These are phyloP conservation scores for Gila orcuttii DNA, from an alignment of 2,113 vertebrate genomes.

Conservation along the genomic window DNA sequence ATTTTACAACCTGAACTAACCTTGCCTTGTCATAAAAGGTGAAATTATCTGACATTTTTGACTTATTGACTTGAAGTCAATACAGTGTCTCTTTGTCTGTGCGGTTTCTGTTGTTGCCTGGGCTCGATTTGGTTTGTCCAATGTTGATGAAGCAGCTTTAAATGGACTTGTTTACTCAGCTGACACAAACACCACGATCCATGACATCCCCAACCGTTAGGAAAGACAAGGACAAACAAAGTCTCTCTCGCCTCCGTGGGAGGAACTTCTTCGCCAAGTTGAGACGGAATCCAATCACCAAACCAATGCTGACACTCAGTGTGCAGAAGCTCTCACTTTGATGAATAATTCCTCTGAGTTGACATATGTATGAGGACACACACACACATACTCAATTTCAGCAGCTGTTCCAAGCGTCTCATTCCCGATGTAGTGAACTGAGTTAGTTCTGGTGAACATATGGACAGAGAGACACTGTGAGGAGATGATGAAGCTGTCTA, in stretches of 20 bases:
- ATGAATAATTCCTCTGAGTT: conserved; percentile 47
- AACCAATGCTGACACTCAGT: conserved; percentile 21
- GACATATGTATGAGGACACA: conserved; percentile 35
- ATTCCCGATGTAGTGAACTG: conserved; percentile 28
- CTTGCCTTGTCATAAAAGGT: too few relatives aligned
- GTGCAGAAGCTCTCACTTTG: conserved; percentile 37
- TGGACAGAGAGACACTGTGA: conserved; percentile 38
- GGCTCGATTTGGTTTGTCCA: neutral
- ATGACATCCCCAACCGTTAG: conserved; percentile 23
- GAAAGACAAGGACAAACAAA: conserved; percentile 44
- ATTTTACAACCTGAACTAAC: neutral
- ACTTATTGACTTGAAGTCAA: neutral
- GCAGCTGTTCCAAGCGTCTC: conserved; percentile 40
- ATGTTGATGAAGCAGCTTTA: conserved; percentile 32
- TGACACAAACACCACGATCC: conserved; percentile 48
- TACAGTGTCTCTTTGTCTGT: neutral
- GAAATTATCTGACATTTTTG: neutral
- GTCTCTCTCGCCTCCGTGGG: conserved; percentile 21
- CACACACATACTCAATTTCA: conserved; percentile 15
- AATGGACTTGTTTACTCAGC: conserved; percentile 46
- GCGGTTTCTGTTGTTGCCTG: neutral
- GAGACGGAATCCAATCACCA: conserved; percentile 45
- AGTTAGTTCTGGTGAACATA: conserved; percentile 45
- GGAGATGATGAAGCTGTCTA: conserved; percentile 32
- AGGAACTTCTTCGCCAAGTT: conserved; percentile 37